These are phyloP conservation scores for Adelosebastes latens DNA, from an alignment of 2,797 vertebrate genomes.

Conservation along the genomic window DNA sequence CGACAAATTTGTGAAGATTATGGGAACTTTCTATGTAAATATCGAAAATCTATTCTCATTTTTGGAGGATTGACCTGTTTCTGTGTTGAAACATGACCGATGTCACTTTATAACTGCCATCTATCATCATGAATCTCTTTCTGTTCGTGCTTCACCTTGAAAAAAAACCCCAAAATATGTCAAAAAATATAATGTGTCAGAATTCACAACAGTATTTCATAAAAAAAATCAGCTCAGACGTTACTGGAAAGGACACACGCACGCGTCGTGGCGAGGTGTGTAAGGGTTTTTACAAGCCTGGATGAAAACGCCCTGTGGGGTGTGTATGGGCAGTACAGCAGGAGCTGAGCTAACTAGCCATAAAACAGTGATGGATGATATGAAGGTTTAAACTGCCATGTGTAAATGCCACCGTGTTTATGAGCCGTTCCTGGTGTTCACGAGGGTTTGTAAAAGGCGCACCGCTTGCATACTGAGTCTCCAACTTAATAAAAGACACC, in stretches of 20 bases:
- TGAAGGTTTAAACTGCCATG: slow-evolving; percentile 51
- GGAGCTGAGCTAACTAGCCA: slow-evolving; percentile 71
- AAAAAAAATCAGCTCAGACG: background rate
- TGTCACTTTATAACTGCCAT: background rate
- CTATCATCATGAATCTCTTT: background rate
- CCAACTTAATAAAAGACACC: background rate
- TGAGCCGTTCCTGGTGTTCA: slow-evolving; percentile 38
- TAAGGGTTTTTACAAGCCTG: slow-evolving; percentile 63
- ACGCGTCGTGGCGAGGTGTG: slow-evolving; percentile 24
- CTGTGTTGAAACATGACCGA: background rate
- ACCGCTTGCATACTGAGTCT: slow-evolving; percentile 11
- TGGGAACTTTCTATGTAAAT: background rate
- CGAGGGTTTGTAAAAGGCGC: slow-evolving; percentile 22
- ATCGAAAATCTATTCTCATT: background rate
- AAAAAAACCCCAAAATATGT: background rate
- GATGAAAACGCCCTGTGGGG: slow-evolving; percentile 47
- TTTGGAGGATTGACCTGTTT: slow-evolving; percentile 2
- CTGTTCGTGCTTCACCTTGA: background rate
- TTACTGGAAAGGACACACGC: slow-evolving; percentile 27
- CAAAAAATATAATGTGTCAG: background rate
- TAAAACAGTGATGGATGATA: slow-evolving; percentile 74
- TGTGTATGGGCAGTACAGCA: slow-evolving; percentile 56
- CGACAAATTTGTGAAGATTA: slow-evolving; percentile 24
- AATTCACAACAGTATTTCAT: background rate
- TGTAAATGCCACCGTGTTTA: slow-evolving; percentile 68